Conservation (phyloP, 92 coral and sea anemone genomes). For the Micromussa lordhowensis region DNA sequence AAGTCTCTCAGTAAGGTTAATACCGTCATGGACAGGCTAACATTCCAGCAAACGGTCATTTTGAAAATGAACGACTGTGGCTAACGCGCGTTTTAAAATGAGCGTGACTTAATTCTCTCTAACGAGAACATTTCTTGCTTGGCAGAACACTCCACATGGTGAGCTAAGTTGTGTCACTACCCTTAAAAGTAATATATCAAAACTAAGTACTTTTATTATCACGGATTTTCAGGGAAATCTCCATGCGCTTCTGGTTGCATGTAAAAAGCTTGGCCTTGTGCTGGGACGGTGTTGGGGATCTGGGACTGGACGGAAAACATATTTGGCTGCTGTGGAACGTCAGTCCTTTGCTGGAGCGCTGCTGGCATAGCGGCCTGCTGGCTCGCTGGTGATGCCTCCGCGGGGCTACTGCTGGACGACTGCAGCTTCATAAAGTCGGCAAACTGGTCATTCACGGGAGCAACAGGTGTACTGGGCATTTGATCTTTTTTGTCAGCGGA, state of each 20-base stretch:
- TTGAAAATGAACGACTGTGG: background rate
- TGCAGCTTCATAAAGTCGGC: constrained; percentile 88
- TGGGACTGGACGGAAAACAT: constrained; percentile 38
- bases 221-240: constrained; percentile 72
- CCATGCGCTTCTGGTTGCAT: constrained; percentile 65
- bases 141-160: constrained; percentile 22
- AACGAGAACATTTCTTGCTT: background rate
- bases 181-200: constrained; percentile 12
- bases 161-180: background rate
- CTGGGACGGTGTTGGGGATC: constrained; percentile 21
- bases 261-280: constrained; percentile 42
- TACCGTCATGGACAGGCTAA: background rate
- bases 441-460: constrained; percentile 67
- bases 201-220: constrained; percentile 6
- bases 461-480: constrained; percentile 51
- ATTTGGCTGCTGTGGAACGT: constrained; percentile 51
- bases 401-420: constrained; percentile 54
- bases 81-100: background rate
- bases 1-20: background rate
- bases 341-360: constrained; percentile 65
- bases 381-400: constrained; percentile 37
- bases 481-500: constrained; percentile 72
- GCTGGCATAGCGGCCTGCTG: constrained; percentile 62
- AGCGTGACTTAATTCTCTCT: background rate
- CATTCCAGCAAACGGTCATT: background rate